These are phyloP conservation scores for Chaetorhynchus papuensis DNA, from an alignment of 2,113 vertebrate species.

Conservation along the genomic window DNA sequence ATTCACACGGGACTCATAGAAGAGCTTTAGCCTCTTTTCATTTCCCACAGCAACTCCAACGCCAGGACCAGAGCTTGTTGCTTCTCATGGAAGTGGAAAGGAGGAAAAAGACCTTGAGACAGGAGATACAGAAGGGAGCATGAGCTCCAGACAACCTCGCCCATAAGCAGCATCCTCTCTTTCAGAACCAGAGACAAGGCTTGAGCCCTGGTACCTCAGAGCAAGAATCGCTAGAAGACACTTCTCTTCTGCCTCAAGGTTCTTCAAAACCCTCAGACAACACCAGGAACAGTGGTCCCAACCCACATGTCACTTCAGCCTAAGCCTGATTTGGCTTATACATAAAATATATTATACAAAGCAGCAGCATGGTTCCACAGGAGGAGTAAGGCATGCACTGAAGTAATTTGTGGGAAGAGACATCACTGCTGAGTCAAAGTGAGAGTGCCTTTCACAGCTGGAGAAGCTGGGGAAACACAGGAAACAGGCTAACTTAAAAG, in stretches of 20 bases:
- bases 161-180: background rate
- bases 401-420: background rate
- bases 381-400: background rate
- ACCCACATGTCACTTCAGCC: background rate
- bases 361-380: background rate
- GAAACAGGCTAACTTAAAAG: background rate
- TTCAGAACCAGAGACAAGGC: background rate
- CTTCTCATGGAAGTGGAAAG: background rate
- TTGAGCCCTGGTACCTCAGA: background rate
- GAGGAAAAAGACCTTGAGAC: background rate
- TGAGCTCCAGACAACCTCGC: background rate
- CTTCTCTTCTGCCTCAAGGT: background rate
- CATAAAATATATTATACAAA: background rate
- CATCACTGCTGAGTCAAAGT: background rate
- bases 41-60: background rate
- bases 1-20: background rate
- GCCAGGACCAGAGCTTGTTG: background rate
- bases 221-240: background rate
- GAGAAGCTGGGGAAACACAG: background rate
- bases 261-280: background rate
- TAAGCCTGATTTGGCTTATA: background rate
- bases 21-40: background rate
- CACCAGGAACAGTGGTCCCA: background rate
- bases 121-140: background rate
- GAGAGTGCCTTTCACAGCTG: background rate